Evolutionary conservation across 1,140 invertebrate genomes (phyloP), one percentile per base, ranked within the genome.

Genomic region (Aradophagus sp.): DNA sequence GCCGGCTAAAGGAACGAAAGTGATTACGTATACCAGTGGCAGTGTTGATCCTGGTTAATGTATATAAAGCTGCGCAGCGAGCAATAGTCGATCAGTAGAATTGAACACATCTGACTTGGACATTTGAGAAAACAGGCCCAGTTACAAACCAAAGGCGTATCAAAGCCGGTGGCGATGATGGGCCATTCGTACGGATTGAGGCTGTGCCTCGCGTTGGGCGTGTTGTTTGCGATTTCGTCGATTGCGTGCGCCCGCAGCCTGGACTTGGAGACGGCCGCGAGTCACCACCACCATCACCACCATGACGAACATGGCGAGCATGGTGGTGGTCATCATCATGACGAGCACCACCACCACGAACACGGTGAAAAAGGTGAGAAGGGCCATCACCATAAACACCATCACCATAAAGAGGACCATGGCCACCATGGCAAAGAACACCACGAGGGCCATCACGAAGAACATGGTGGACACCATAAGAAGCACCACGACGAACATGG

Each of bases 371-470:
- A 92, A 70, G 88, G 88, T 1, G 89, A 92, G 26, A 92, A 92
- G 59, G 90, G 90, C 0, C 89, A 92, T 80, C 89, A 91, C 58
- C 87, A 86, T 1, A 84, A 89, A 38, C 90, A 92, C 69, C 90
- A 92, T 65, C 89, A 93, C 67, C 91, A 91, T 0, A 82, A 84
- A 6, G 73, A 78, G 6, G 90, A 90, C 29, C 89, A 92, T 53
- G 67, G 90, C 88, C 2, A 93, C 66, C 90, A 93, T 77, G 90
- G 93, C 73, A 87, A 89, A 34, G 91, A 92, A 58, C 89, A 93
- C 59, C 88, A 92, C 65, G 88, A 89, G 50, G 75, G 70, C 1
- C 63, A 75, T 31, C 73, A 77, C 20, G 38, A 75, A 1, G 73
- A 77, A 14, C 67, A 77, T 8, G 68, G 67, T 3, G 73, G 73